Conservation (phyloP, 2,797 vertebrate genomes). For the Notoglanidium macrostoma region DNA sequence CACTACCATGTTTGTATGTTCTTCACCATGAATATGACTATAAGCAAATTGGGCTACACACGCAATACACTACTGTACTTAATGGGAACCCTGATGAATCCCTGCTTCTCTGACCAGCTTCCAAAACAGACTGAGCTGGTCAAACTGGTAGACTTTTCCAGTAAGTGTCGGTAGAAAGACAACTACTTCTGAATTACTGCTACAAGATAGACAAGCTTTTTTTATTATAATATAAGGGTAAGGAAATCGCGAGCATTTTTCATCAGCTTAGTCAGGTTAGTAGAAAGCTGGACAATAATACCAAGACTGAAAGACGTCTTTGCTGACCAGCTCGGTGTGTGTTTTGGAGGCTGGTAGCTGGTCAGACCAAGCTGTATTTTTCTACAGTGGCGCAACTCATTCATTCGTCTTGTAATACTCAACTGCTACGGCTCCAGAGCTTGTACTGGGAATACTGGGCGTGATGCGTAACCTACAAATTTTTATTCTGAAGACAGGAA, state of each 20-base stretch:
- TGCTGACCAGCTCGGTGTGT: background rate
- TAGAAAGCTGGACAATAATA: background rate
- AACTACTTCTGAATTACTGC: background rate
- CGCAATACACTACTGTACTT: background rate
- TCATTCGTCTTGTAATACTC: background rate
- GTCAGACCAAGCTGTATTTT: background rate
- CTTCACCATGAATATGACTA: background rate
- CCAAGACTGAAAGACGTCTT: no score
- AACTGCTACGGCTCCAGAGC: background rate
- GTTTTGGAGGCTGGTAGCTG: background rate
- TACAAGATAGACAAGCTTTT: background rate
- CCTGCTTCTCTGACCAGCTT: no score
- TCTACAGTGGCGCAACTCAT: background rate
- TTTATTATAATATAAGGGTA: background rate
- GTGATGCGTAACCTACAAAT: no score
- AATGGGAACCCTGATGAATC: background rate
- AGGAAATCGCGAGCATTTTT: background rate
- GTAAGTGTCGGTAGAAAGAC: no score
- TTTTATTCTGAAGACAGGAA: background rate
- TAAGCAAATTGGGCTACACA: background rate
- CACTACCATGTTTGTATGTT: no score
- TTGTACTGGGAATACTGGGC: background rate
- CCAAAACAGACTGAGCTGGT: background rate
- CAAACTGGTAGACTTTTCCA: background rate
- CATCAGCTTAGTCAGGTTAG: background rate